Percentiles rank a stretch among this genome's conserved stretches.
These are phyloP conservation scores for Panzeria rudis DNA, from an alignment of 2,888 invertebrate genomes.

Conservation along the genomic window DNA sequence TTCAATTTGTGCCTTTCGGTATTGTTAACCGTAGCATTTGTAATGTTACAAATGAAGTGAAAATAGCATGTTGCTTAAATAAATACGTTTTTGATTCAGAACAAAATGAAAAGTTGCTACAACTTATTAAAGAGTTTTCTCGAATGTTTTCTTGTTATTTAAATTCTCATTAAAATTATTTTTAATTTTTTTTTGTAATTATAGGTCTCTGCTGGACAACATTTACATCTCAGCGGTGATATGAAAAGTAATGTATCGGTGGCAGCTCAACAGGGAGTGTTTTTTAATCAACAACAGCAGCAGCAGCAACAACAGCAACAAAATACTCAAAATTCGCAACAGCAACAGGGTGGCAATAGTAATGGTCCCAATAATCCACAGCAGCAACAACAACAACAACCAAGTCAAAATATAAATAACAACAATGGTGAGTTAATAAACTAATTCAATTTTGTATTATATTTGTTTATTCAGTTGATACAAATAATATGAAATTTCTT, in stretches of 20 bases:
- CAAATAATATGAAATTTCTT: background rate
- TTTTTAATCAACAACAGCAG: slow-evolving; percentile 86
- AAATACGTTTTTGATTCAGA: background rate
- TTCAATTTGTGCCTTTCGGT: too few species aligned
- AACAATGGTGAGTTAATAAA: slow-evolving; percentile 79
- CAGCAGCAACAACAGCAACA: slow-evolving; percentile 81
- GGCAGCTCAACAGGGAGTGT: slow-evolving; percentile 94
- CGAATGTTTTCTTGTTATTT: slow-evolving; percentile 10
- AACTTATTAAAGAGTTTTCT: slow-evolving; percentile 45
- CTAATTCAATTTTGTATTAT: slow-evolving; percentile 33
- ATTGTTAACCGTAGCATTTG: too few species aligned
- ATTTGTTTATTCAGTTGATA: background rate
- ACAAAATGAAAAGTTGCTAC: slow-evolving; percentile 1
- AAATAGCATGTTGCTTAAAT: background rate
- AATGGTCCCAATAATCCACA: slow-evolving; percentile 77
- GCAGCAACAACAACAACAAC: slow-evolving; percentile 78
- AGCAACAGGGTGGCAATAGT: slow-evolving; percentile 79
- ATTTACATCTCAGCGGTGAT: slow-evolving; percentile 90
- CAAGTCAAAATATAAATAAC: slow-evolving; percentile 80
- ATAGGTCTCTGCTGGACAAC: slow-evolving; percentile 94
- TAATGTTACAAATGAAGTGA: background rate
- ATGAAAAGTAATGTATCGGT: slow-evolving; percentile 90
- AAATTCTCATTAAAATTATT: slow-evolving; percentile 22
- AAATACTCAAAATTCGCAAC: slow-evolving; percentile 76
- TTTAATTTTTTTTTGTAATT: slow-evolving; percentile 44